Percentiles rank a stretch among this genome's conserved stretches.
Evolutionary conservation across 2,797 vertebrate species (phyloP).

Genomic region (Helicolenus hilgendorfi): DNA sequence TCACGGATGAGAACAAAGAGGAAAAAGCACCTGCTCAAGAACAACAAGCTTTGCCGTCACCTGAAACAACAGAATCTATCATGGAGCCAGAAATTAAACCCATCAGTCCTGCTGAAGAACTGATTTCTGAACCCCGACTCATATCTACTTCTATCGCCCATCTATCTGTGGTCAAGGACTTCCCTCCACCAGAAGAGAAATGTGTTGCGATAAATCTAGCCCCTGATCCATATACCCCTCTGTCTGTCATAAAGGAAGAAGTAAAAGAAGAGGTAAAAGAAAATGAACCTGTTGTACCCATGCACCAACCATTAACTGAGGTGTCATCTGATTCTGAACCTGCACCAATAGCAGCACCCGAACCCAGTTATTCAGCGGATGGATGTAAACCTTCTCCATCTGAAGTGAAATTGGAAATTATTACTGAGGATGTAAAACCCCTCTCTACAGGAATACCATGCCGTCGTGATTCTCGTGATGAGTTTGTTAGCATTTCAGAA

Average conservation of each 20-base stretch:
- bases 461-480: slow-evolving; percentile 87
- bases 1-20: slow-evolving; percentile 61
- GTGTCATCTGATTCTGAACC: slow-evolving; percentile 66
- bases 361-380: slow-evolving; percentile 64
- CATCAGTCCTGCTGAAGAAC: slow-evolving; percentile 81
- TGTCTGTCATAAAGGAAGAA: slow-evolving; percentile 62
- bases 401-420: slow-evolving; percentile 74
- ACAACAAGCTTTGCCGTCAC: slow-evolving; percentile 72
- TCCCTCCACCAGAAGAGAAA: slow-evolving; percentile 74
- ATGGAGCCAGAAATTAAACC: slow-evolving; percentile 89
- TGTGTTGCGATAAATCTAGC: slow-evolving; percentile 23
- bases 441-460: slow-evolving; percentile 79
- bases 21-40: slow-evolving; percentile 89
- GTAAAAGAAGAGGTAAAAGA: slow-evolving; percentile 76
- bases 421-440: slow-evolving; percentile 74
- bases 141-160: slow-evolving; percentile 29
- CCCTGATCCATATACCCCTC: slow-evolving; percentile 39
- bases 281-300: slow-evolving; percentile 47
- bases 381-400: slow-evolving; percentile 63
- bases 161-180: slow-evolving; percentile 62
- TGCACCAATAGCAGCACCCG: slow-evolving; percentile 64
- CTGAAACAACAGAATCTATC: slow-evolving; percentile 86
- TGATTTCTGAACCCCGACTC: slow-evolving; percentile 57
- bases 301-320: slow-evolving; percentile 46
- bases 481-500: slow-evolving; percentile 82